Evolutionary conservation across 2,888 invertebrate genomes (phyloP).

Genomic region (Eupithecia abbreviata): DNA sequence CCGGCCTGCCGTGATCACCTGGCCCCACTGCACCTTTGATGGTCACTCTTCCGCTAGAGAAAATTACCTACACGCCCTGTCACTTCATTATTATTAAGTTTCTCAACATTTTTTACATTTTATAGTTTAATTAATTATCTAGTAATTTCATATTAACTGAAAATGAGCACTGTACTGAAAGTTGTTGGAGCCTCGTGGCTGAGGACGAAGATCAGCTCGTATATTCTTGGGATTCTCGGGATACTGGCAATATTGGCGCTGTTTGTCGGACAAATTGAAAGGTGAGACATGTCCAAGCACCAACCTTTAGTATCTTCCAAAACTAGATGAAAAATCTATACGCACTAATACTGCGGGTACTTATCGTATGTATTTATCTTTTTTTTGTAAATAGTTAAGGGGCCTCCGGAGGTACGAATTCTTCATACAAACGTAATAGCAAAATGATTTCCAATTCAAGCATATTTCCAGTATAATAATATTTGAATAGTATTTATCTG

Average conservation of each 20-base stretch:
- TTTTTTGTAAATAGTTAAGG: too few species aligned
- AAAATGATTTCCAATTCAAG: too few species aligned
- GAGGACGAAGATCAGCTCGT: slow-evolving; percentile 89
- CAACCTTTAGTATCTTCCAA: background rate
- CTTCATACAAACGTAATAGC: too few species aligned
- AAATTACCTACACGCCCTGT: slow-evolving; percentile 77
- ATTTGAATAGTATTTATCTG: too few species aligned
- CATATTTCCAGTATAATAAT: too few species aligned
- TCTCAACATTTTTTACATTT: slow-evolving; percentile 80
- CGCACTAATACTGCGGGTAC: too few species aligned
- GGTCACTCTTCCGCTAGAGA: slow-evolving; percentile 74
- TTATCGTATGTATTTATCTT: too few species aligned
- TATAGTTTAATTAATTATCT: slow-evolving; percentile 65
- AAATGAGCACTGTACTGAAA: slow-evolving; percentile 87
- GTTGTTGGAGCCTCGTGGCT: slow-evolving; percentile 91
- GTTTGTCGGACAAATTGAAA: slow-evolving; percentile 87
- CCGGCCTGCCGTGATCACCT: slow-evolving; percentile 63
- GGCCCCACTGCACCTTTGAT: slow-evolving; percentile 69
- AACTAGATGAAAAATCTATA: background rate
- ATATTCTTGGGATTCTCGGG: slow-evolving; percentile 87
- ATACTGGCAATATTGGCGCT: slow-evolving; percentile 87
- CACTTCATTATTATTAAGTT: slow-evolving; percentile 84
- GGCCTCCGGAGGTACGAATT: too few species aligned
- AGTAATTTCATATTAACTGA: slow-evolving; percentile 43
- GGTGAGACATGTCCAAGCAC: slow-evolving; percentile 65